phyloP scores from a whole-genome alignment of 2,888 invertebrate species.

The Oscheius sp. region DNA sequence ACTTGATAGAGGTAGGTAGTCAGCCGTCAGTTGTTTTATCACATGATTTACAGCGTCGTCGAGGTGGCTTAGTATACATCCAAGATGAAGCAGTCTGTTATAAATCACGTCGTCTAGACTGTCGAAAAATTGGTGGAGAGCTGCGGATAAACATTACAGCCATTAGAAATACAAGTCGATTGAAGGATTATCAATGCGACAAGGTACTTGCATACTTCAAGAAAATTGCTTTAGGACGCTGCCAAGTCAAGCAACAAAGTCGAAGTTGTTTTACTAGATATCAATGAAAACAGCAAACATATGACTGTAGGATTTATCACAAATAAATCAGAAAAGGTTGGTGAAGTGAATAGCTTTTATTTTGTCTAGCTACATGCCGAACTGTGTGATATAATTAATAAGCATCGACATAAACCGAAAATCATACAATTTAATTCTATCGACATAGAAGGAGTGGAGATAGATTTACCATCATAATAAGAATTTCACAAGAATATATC shows the following conservation, averaged over 20 bases:
- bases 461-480: slow-evolving; percentile 57
- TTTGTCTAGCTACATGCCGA: slow-evolving; percentile 58
- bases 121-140: slow-evolving; percentile 41
- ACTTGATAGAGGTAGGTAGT: slow-evolving; percentile 28
- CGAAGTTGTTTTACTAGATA: slow-evolving; percentile 48
- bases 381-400: slow-evolving; percentile 63
- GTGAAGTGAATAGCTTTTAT: too few species aligned
- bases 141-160: slow-evolving; percentile 40
- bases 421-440: slow-evolving; percentile 69
- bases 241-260: slow-evolving; percentile 21
- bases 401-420: slow-evolving; percentile 67
- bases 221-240: slow-evolving; percentile 17
- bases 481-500: background rate
- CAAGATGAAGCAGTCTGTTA: slow-evolving; percentile 50
- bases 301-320: slow-evolving; percentile 46
- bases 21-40: background rate
- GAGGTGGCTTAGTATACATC: slow-evolving; percentile 48
- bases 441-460: slow-evolving; percentile 68
- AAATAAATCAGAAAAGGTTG: slow-evolving; percentile 26
- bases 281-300: slow-evolving; percentile 40
- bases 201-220: background rate
- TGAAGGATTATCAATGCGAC: slow-evolving; percentile 44
- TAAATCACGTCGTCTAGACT: slow-evolving; percentile 47
- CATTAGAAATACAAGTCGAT: slow-evolving; percentile 43
- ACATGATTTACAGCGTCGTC: slow-evolving; percentile 39